These are phyloP conservation scores for Anthonomus grandis DNA, from an alignment of 1,140 invertebrate species.

Conservation along the genomic window DNA sequence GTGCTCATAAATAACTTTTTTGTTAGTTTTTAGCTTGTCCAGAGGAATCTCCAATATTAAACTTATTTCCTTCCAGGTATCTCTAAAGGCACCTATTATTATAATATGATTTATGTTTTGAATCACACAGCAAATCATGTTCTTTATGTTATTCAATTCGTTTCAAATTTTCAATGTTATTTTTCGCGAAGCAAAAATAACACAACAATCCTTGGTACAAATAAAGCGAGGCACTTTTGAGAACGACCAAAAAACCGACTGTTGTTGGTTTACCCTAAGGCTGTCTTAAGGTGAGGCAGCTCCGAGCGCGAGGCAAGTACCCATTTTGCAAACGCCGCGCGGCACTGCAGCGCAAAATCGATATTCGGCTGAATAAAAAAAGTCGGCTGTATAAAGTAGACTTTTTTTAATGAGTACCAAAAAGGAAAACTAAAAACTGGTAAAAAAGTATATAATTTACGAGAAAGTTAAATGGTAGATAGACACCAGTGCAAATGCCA, in stretches of 20 bases:
- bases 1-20: conserved; percentile 4
- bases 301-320: background rate
- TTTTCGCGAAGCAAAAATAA: no score
- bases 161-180: no score
- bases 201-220: no score
- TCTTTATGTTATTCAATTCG: background rate
- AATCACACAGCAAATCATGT: conserved; percentile 4
- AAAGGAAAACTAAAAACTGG: no score
- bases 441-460: no score
- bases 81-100: background rate
- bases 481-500: no score
- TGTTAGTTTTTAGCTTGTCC: conserved; percentile 4
- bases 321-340: background rate
- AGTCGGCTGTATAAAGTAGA: no score
- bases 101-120: conserved; percentile 5
- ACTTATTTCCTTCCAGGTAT: background rate
- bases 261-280: background rate
- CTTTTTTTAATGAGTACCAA: no score
- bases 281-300: background rate
- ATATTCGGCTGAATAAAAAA: no score
- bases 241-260: background rate
- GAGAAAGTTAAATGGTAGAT: no score
- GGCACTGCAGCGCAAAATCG: background rate
- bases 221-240: background rate
- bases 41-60: conserved; percentile 1